phyloP scores from a whole-genome alignment of 2,888 invertebrate species.

The Acanthosoma haemorrhoidale region DNA sequence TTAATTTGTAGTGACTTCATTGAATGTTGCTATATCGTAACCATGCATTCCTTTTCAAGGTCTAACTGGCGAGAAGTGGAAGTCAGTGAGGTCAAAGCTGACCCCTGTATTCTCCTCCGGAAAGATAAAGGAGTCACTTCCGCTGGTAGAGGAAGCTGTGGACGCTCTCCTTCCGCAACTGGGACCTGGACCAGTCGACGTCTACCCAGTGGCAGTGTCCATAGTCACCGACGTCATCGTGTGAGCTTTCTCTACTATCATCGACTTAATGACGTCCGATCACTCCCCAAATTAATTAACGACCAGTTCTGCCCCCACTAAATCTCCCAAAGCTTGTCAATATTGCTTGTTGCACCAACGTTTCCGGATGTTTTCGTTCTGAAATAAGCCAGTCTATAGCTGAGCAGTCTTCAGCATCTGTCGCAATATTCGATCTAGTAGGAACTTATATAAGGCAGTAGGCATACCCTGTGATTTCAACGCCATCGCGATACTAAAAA shows the following conservation, averaged over 20 bases:
- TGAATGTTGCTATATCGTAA: too few relatives aligned
- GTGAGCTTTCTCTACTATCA: not conserved
- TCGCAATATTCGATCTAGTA: too few relatives aligned
- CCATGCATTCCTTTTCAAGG: not conserved
- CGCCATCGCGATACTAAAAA: too few relatives aligned
- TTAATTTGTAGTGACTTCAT: too few relatives aligned
- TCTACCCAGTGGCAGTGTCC: not conserved
- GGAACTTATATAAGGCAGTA: too few relatives aligned
- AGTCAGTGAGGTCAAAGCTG: not conserved
- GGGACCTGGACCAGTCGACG: not conserved
- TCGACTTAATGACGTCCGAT: not conserved
- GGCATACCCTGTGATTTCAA: too few relatives aligned
- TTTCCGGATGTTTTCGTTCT: too few relatives aligned
- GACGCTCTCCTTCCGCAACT: not conserved
- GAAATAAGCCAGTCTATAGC: too few relatives aligned
- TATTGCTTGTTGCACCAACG: too few relatives aligned
- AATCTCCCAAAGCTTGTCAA: too few relatives aligned
- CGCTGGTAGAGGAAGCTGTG: not conserved
- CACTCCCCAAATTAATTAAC: not conserved
- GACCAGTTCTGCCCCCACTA: not conserved
- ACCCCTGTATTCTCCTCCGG: constrained; percentile 5
- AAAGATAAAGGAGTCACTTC: not conserved
- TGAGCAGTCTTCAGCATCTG: too few relatives aligned
- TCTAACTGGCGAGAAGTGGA: not conserved
- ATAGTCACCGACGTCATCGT: not conserved